Percentiles rank a stretch among this genome's conserved stretches.
Conservation (phyloP, 2,888 invertebrate species). For the Lordiphosa andalusiaca region DNA sequence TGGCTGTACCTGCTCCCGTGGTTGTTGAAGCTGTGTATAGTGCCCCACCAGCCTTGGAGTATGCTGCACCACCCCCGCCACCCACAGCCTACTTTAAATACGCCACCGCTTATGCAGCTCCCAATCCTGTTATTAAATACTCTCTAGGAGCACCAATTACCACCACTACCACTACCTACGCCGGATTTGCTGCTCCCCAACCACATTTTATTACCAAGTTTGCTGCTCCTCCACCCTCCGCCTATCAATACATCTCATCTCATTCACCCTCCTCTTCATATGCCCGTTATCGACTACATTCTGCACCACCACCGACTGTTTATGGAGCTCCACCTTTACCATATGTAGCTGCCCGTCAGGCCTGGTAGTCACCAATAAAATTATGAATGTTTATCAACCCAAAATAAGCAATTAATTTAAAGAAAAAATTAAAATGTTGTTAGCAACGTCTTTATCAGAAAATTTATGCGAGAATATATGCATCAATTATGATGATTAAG, state of each 20-base stretch:
- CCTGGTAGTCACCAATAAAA: slow-evolving; percentile 42
- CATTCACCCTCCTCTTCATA: slow-evolving; percentile 6
- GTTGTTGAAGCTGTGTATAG: slow-evolving; percentile 42
- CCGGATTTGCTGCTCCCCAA: slow-evolving; percentile 1
- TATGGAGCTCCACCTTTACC: slow-evolving; percentile 17
- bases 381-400: slow-evolving; percentile 55
- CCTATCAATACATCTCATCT: slow-evolving; percentile 18
- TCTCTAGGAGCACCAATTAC: slow-evolving; percentile 9
- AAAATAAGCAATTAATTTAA: slow-evolving; percentile 64
- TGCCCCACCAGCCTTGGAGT: slow-evolving; percentile 20
- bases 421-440: slow-evolving; percentile 37
- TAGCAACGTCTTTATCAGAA: slow-evolving; percentile 43
- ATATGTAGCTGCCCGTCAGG: slow-evolving; percentile 14
- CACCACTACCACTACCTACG: slow-evolving; percentile 12
- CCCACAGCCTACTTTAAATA: slow-evolving; percentile 12
- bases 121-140: slow-evolving; percentile 12
- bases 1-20: slow-evolving; percentile 38
- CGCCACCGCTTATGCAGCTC: slow-evolving; percentile 15
- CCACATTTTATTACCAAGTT: slow-evolving; percentile 16
- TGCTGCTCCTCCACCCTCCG: slow-evolving; percentile 3
- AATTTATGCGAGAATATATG: slow-evolving; percentile 49
- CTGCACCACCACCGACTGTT: slow-evolving; percentile 43
- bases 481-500: slow-evolving; percentile 15
- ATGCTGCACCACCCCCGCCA: slow-evolving; percentile 17
- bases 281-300: slow-evolving; percentile 22